Conservation (phyloP, 2,888 invertebrate genomes). For the Parapristionchus giblindavisi region DNA sequence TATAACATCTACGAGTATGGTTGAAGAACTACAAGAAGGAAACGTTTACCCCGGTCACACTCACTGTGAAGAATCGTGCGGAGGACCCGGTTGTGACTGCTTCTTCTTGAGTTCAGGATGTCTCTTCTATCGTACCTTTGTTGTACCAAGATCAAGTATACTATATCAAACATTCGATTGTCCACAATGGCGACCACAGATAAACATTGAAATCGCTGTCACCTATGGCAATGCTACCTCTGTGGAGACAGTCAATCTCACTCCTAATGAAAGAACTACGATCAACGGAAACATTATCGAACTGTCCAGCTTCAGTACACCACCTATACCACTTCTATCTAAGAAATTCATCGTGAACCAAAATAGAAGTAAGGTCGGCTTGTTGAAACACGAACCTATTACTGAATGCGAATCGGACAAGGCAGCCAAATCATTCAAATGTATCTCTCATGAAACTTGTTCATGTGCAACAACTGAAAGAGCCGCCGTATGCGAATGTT, state of each 20-base stretch:
- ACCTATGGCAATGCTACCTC: neutral
- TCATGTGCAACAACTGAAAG: neutral
- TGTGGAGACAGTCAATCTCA: neutral
- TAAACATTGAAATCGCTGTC: neutral
- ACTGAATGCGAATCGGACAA: neutral
- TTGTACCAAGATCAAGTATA: neutral
- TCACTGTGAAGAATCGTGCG: neutral
- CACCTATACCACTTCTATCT: slow-evolving; percentile 7
- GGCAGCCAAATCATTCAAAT: neutral
- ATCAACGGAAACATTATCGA: neutral
- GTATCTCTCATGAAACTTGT: neutral
- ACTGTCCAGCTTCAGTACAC: slow-evolving; percentile 5
- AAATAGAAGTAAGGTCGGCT: neutral
- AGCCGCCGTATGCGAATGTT: neutral
- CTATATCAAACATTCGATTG: slow-evolving; percentile 21
- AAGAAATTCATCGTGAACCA: neutral
- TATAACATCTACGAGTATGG: neutral
- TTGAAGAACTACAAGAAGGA: neutral
- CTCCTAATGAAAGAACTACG: neutral
- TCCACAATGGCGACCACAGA: neutral
- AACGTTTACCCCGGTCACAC: slow-evolving; percentile 9
- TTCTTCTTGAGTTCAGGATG: slow-evolving; percentile 17
- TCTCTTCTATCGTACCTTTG: slow-evolving; percentile 27
- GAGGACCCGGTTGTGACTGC: slow-evolving; percentile 27
- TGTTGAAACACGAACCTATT: neutral